Evolutionary conservation across 2,797 vertebrate species (phyloP).

Genomic region (Okamejei kenojei): DNA sequence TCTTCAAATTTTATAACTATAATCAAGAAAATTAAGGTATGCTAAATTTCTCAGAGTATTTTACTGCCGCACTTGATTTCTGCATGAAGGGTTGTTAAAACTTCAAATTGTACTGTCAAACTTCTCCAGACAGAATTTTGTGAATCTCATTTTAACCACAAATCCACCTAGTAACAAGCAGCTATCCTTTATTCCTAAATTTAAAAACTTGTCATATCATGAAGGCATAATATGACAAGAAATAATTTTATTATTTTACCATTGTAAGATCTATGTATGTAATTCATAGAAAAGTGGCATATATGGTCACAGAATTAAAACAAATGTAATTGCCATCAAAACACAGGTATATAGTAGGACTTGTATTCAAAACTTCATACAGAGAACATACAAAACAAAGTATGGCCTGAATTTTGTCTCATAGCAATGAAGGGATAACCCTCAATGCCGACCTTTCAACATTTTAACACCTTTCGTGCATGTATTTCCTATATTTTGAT

Average conservation of each 20-base stretch:
- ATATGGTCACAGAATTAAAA: neutral
- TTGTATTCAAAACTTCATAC: neutral
- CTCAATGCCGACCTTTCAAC: too few species aligned
- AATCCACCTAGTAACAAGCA: neutral
- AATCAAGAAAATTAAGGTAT: neutral
- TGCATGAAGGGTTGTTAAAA: neutral
- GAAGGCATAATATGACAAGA: neutral
- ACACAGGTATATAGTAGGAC: too few species aligned
- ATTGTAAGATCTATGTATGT: neutral
- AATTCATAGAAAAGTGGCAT: neutral
- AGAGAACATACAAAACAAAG: neutral
- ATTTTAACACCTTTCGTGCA: too few species aligned
- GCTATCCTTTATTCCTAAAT: neutral
- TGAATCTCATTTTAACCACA: neutral
- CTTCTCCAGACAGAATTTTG: neutral
- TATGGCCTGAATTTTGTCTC: too few species aligned
- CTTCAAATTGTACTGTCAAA: neutral
- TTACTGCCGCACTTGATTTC: neutral
- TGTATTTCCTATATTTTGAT: too few species aligned
- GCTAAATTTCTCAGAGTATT: neutral
- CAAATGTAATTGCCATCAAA: neutral
- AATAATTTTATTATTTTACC: neutral
- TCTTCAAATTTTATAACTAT: neutral
- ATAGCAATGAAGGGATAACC: too few species aligned
- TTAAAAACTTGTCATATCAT: neutral